Evolutionary conservation across 2,888 invertebrate species (phyloP), one percentile per base, ranked within the genome.

Genomic region (Drosophila mimica): DNA sequence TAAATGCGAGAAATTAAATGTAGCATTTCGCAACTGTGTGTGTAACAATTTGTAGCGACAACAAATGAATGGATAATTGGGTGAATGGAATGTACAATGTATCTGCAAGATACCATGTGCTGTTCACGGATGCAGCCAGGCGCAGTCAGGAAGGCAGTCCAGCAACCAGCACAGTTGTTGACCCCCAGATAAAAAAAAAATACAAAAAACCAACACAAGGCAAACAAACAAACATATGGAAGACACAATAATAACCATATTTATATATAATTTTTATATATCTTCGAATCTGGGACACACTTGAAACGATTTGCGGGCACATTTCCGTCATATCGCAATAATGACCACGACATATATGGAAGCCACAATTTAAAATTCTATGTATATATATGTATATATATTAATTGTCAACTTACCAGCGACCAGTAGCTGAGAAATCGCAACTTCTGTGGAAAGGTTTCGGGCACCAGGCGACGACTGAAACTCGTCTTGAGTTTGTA

Each of bases 391-490:
- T 51, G 3, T 30, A 56, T 38, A 52, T 53, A 20, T 40, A n/a
- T 15, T 11, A 20, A 17, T 20, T 52, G 20, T 63, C 20, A 51
- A 93, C 94, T 94, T 91, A 94, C 94, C 93, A 94, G 90, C 81
- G 93, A 93, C 94, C 94, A 94, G 83, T 94, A 93, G 36, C 94
- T 94, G 64, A 94, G 91, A 82, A 92, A 94, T 78, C 93, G 92
- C 30, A 92, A 49, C 65, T 93, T 93, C 54, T 93, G 93, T 31
- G 91, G 91, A 54, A 93, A 90, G 56, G 92, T 92, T 70, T 91
- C 91, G 30, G 92, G 92, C 28, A 93, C 86, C 70, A 94, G 71
- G 30, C 82, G 85, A 9, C 87, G 87, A 60, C 74, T 79, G 20
- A 74, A 58, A 15, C 83, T 89, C 31, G 89, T 90, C 70, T 91